These are phyloP conservation scores for Eretmocerus hayati DNA, from an alignment of 2,888 invertebrate species.

Conservation along the genomic window DNA sequence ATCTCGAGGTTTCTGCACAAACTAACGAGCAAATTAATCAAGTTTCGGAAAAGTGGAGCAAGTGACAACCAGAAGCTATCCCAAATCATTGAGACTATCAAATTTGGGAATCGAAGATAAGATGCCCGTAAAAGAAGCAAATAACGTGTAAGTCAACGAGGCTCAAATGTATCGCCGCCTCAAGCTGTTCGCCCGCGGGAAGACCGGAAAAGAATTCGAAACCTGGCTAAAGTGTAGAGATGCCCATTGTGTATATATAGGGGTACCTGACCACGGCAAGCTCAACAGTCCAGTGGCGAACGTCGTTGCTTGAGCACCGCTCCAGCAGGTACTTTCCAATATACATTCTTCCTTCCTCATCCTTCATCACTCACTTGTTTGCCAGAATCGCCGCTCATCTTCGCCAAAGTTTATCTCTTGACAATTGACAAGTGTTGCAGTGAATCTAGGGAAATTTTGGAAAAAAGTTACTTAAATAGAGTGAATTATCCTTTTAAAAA, in stretches of 20 bases:
- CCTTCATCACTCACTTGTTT: neutral
- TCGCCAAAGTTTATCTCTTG: neutral
- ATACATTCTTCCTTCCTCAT: neutral
- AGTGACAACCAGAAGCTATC: too few species aligned
- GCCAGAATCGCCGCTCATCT: neutral
- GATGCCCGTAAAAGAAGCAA: too few species aligned
- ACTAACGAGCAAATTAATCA: too few species aligned
- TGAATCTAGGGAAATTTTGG: neutral
- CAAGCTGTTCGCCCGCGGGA: too few species aligned
- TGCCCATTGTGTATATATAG: slow-evolving; percentile 43
- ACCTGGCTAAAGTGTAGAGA: slow-evolving; percentile 2
- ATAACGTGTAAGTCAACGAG: too few species aligned
- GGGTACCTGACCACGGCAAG: slow-evolving; percentile 32
- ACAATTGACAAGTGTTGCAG: neutral
- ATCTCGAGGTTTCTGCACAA: too few species aligned
- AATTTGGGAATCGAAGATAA: too few species aligned
- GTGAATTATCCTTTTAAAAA: neutral
- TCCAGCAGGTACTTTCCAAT: slow-evolving; percentile 9
- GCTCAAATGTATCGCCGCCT: too few species aligned
- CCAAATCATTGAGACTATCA: too few species aligned
- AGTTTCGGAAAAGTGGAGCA: too few species aligned
- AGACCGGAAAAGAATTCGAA: neutral
- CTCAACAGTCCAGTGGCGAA: slow-evolving; percentile 40
- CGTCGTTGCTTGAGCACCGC: slow-evolving; percentile 28
- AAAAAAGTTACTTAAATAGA: neutral